These are phyloP conservation scores for Ichneumon xanthorius DNA, from an alignment of 2,888 invertebrate genomes.

Conservation along the genomic window DNA sequence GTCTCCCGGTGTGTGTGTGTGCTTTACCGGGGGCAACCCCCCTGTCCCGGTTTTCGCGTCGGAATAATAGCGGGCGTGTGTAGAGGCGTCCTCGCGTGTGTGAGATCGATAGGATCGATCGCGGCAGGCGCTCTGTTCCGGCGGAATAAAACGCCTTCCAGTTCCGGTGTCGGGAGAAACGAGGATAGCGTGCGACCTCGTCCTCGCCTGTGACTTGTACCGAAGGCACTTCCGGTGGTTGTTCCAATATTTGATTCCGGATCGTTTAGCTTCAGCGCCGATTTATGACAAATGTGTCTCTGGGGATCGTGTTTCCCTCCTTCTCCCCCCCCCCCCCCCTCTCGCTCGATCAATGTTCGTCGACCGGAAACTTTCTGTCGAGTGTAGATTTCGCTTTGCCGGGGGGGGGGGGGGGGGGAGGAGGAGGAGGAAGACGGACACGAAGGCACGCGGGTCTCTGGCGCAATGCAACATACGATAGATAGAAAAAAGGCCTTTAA, in stretches of 20 bases:
- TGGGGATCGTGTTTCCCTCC: conserved; percentile 16
- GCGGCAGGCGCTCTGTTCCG: conserved; percentile 31
- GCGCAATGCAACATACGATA: conserved; percentile 1
- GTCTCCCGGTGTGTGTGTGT: conserved; percentile 14
- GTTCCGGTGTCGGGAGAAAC: conserved; percentile 19
- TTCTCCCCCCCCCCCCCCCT: neutral
- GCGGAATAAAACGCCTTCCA: conserved; percentile 37
- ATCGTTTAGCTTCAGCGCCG: conserved; percentile 2
- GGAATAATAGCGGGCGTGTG: conserved; percentile 12
- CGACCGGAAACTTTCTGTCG: neutral
- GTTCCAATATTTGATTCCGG: conserved; percentile 2
- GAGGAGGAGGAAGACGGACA: conserved; percentile 22
- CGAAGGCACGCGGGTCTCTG: neutral
- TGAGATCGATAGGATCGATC: conserved; percentile 55
- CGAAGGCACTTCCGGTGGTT: neutral
- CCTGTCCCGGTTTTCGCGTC: neutral
- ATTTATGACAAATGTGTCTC: neutral
- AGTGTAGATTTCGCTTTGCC: neutral
- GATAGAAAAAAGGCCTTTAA: neutral
- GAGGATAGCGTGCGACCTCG: neutral
- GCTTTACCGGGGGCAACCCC: neutral
- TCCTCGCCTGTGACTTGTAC: conserved; percentile 4
- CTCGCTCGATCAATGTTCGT: neutral
- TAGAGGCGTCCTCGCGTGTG: conserved; percentile 38
- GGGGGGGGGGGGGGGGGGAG: neutral